Evolutionary conservation across 2,113 vertebrate genomes (phyloP), one percentile per base, ranked within the genome.

Genomic region (Eleginops maclovinus): DNA sequence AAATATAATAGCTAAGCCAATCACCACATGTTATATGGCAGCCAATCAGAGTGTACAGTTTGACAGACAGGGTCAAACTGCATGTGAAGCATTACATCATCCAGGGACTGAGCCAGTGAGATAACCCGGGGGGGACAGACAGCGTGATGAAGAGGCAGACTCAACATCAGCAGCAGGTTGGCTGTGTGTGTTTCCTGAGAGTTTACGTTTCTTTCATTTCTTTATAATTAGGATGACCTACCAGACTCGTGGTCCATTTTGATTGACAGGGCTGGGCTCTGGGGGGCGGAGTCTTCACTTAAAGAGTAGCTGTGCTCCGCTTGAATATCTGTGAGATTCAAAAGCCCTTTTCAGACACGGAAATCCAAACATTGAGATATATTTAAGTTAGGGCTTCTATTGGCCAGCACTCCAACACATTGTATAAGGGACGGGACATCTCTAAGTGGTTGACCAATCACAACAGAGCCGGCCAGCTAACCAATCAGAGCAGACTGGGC

Each of bases 301-400:
- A 99, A 93, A 22, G 98, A 99, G 92, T 99, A 99, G 94, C 98
- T 99, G 94, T 99, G 98, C 90, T 99, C 98, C 1, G 95, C 97
- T 93, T 99, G 98, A 90, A 99, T 98, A 94, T 96, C 97, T 58
- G 97, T 95, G 16, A 75, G 70, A 79, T 78, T 81, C 58, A 66
- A 87, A 85, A 71, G 60, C 8, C 56, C 24, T 72, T 77, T 77
- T 87, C 59, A 90, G 70, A 73, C 50, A 58, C 22, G 55, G 67
- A 72, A 74, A 61, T 72, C 6, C 5, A 9, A 73, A 58, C 24
- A 55, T 21, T 0, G 44, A 26, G 53, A n/a, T 7, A 16, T 47
- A 50, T 22, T 53, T 16, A 9, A 15, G 44, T 14, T 26, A 4
- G 31, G 31, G 31, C 31, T 36, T 36, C 31, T 36, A 36, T 36